Evolutionary conservation across 2,113 vertebrate genomes (phyloP), one percentile per base, ranked within the genome.

Genomic region (Edolisoma coerulescens): DNA sequence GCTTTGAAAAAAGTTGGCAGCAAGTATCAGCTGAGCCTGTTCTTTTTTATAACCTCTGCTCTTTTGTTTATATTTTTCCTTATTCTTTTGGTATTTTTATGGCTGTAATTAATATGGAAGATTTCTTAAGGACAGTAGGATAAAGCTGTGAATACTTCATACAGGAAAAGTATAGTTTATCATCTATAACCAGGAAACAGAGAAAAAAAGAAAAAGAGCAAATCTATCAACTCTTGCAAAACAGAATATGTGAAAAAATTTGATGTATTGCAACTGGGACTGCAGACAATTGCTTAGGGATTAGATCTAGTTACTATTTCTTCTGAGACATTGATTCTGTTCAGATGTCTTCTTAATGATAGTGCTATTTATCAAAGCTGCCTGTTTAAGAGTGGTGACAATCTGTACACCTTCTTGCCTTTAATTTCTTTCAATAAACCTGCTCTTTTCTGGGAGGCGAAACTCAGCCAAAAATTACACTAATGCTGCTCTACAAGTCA

Each of bases 71-170:
- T 92, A 28, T 76, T 91, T 84, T 74, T 57, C 54, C 37, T 87
- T 82, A 90, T 78, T 90, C 4, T 30, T 90, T 90, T 59, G 70
- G 39, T 87, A 80, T 89, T 93, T 94, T 89, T 50, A 89, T 77
- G 81, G 49, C 53, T 93, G 23, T 52, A 21, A 39, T 30, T 93
- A 86, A 74, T 54, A 59, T 20, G 22, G 27, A 90, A 71, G 63
- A 65, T 59, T 91, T 79, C 60, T 75, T 84, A 63, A 9, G 73
- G 52, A 65, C 45, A 67, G 54, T n/a, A 70, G 73, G 79, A 73
- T 59, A 41, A 84, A 90, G 42, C 37, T 90, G 75, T 61, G 85
- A 84, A 52, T 75, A 61, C 23, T 90, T 67, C 17, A 47, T 24
- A 65, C 10, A 59, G 32, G 18, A 50, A 79, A 91, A 82, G 15